Evolutionary conservation across 2,888 invertebrate genomes (phyloP).

Genomic region (Ectemnius continuus): DNA sequence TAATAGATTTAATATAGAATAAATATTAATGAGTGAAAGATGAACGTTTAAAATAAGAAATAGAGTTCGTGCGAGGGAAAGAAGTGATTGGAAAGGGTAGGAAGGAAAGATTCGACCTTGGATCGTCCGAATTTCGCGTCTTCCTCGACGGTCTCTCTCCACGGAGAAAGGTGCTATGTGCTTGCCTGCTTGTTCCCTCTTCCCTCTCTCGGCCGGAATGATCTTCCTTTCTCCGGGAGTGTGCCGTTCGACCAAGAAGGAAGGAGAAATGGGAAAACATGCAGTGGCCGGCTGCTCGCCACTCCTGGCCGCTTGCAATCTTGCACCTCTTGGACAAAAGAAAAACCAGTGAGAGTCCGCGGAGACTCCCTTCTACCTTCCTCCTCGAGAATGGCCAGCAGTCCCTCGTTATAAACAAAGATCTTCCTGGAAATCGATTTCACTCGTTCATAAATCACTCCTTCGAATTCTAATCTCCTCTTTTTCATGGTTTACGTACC

Average conservation of each 20-base stretch:
- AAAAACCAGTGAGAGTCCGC: constrained; percentile 63
- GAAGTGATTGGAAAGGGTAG: not conserved
- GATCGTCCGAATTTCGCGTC: not conserved
- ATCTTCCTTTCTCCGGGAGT: constrained; percentile 55
- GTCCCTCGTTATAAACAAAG: not conserved
- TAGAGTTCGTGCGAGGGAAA: no score
- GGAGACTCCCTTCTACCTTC: not conserved
- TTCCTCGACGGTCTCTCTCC: not conserved
- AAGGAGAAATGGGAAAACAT: constrained; percentile 60
- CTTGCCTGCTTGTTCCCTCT: not conserved
- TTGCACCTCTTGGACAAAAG: constrained; percentile 51
- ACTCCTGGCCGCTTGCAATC: constrained; percentile 47
- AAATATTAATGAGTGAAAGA: no score
- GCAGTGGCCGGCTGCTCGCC: no score
- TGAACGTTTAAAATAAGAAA: no score
- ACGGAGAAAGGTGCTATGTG: constrained; percentile 1
- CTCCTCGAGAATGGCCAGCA: not conserved
- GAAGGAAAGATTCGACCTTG: not conserved
- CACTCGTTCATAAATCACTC: not conserved
- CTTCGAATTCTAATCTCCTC: no score
- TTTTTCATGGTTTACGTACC: no score
- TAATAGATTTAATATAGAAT: no score
- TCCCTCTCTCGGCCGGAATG: constrained; percentile 9
- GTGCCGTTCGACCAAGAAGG: constrained; percentile 47
- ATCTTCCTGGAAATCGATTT: constrained; percentile 4